Evolutionary conservation across 2,888 invertebrate species (phyloP).

Genomic region (Trypoxylon attenuatum): DNA sequence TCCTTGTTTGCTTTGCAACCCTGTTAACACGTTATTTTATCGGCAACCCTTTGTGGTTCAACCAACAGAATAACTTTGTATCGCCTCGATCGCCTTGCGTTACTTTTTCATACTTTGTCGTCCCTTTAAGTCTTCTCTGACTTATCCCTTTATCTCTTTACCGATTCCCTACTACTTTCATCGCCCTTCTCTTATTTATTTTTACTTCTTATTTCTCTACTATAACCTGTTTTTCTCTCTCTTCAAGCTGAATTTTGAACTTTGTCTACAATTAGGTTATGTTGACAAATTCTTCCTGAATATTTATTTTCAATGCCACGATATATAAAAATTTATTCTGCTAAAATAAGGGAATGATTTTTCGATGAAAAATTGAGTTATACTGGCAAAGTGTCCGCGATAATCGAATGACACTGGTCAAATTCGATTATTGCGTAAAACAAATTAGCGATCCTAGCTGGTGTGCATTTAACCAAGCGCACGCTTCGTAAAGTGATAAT

Average conservation of each 20-base stretch:
- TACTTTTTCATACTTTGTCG: neutral
- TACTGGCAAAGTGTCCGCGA: too few species aligned
- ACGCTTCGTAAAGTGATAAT: too few species aligned
- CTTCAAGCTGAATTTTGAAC: neutral
- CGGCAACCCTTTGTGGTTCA: slow-evolving; percentile 30
- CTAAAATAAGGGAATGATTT: too few species aligned
- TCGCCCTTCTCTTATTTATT: neutral
- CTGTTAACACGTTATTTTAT: slow-evolving; percentile 32
- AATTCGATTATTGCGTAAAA: neutral
- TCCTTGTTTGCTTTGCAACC: slow-evolving; percentile 37
- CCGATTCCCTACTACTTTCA: neutral
- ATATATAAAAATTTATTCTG: too few species aligned
- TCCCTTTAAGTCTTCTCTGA: neutral
- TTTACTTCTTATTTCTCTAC: slow-evolving; percentile 1
- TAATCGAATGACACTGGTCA: too few species aligned
- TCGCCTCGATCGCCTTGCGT: neutral
- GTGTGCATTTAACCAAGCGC: too few species aligned
- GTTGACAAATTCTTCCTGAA: too few species aligned
- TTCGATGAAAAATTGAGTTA: too few species aligned
- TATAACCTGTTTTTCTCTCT: neutral
- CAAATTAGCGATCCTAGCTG: neutral
- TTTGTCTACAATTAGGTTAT: neutral
- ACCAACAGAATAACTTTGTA: slow-evolving; percentile 32
- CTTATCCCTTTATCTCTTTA: neutral
- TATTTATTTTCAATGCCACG: too few species aligned